Evolutionary conservation across 2,113 vertebrate species (phyloP).

Genomic region (Tonatia bakeri): DNA sequence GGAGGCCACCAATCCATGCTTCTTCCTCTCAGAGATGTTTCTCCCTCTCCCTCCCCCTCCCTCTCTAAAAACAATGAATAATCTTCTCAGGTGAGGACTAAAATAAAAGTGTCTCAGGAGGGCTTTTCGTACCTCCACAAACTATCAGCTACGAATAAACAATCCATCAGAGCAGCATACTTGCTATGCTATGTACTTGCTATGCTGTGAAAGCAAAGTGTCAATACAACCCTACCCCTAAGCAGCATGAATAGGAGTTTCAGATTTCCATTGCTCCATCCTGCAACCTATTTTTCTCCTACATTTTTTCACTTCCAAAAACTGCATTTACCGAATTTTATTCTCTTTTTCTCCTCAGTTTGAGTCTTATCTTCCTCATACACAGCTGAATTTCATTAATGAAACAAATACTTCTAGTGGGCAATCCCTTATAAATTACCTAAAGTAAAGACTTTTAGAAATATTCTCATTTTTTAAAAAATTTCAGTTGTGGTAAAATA

Average conservation of each 20-base stretch:
- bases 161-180: not conserved
- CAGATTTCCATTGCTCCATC: not conserved
- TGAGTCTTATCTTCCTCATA: not conserved
- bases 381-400: not conserved
- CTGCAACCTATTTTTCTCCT: not conserved
- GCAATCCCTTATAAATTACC: not conserved
- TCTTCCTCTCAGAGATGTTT: no score
- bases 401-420: not conserved
- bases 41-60: no score
- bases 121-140: rapidly evolving
- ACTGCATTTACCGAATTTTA: not conserved
- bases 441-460: not conserved
- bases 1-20: no score
- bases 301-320: not conserved
- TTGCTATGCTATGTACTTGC: not conserved
- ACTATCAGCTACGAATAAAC: not conserved
- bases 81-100: no score
- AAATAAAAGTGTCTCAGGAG: not conserved
- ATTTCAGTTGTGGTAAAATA: not conserved
- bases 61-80: no score
- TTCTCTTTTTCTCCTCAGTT: not conserved
- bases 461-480: not conserved
- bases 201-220: not conserved
- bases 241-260: not conserved
- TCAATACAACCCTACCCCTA: not conserved